Evolutionary conservation across 1,140 invertebrate species (phyloP).

Genomic region (Fopius arisanus): DNA sequence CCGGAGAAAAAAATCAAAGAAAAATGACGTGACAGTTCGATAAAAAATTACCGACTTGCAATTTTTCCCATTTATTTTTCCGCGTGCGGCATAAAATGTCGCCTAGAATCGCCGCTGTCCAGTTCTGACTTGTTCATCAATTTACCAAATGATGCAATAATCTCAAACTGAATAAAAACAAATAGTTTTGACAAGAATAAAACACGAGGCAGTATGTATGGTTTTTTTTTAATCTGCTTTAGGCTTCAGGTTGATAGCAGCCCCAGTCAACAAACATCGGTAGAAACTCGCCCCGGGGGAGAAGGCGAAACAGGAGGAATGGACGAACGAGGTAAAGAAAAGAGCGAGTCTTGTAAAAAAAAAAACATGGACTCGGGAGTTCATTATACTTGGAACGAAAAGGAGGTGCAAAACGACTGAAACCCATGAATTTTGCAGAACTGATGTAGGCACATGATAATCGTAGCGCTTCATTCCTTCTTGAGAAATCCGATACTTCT

Average conservation of each 20-base stretch:
- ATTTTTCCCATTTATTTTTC: too few species aligned
- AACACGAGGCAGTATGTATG: not conserved
- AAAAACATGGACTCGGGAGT: constrained; percentile 31
- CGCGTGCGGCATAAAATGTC: too few species aligned
- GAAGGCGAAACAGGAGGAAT: constrained; percentile 42
- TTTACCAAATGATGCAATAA: not conserved
- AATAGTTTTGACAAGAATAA: not conserved
- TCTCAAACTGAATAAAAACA: not conserved
- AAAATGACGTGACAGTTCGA: too few species aligned
- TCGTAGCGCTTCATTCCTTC: not conserved
- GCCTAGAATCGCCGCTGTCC: too few species aligned
- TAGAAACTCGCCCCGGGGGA: constrained; percentile 45
- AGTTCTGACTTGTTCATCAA: not conserved
- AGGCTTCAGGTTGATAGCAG: constrained; percentile 1
- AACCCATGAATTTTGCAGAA: constrained; percentile 20
- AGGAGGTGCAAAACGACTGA: constrained; percentile 7
- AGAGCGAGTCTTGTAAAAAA: constrained; percentile 21
- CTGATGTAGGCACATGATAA: constrained; percentile 20
- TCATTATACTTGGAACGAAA: constrained; percentile 21
- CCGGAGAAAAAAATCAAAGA: too few species aligned
- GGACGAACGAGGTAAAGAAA: constrained; percentile 40
- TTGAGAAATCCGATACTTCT: not conserved
- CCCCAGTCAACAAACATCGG: constrained; percentile 30
- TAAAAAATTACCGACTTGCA: too few species aligned
- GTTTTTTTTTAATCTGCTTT: constrained; percentile 8